These are phyloP conservation scores for Labeo calbasu DNA, from an alignment of 2,797 vertebrate genomes.

Conservation along the genomic window DNA sequence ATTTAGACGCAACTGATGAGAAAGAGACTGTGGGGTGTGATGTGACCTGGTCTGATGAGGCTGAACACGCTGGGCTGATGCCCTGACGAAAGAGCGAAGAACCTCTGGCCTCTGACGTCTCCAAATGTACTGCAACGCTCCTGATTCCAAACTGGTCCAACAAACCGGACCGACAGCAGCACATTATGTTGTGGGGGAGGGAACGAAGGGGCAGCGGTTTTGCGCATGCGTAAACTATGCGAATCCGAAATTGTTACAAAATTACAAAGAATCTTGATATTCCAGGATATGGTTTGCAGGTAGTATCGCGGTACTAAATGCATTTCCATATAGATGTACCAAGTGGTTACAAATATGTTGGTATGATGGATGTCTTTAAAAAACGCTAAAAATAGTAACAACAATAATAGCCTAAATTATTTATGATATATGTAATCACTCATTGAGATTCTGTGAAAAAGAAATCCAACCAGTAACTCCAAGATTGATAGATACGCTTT, in stretches of 20 bases:
- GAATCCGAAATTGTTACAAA: background rate
- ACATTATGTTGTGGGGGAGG: constrained; percentile 31
- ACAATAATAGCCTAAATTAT: background rate
- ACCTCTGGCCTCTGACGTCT: constrained; percentile 25
- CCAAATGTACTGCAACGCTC: constrained; percentile 1
- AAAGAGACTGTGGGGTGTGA: background rate
- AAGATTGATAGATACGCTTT: background rate
- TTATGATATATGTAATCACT: background rate
- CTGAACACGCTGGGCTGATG: constrained; percentile 18
- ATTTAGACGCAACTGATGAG: background rate
- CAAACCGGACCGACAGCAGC: constrained; percentile 26
- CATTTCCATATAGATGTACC: background rate
- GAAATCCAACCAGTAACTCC: background rate
- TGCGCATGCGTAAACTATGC: constrained; percentile 32
- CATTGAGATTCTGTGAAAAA: background rate
- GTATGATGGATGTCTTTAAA: background rate
- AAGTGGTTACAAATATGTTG: background rate
- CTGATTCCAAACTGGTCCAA: constrained; percentile 22
- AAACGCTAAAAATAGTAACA: background rate
- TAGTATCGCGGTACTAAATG: background rate
- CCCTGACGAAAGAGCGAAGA: background rate
- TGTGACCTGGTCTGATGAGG: background rate
- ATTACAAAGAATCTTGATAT: background rate
- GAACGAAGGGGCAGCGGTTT: background rate
- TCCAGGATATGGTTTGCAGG: background rate